phyloP scores from a whole-genome alignment of 2,797 vertebrate species.

The Pampus argenteus region DNA sequence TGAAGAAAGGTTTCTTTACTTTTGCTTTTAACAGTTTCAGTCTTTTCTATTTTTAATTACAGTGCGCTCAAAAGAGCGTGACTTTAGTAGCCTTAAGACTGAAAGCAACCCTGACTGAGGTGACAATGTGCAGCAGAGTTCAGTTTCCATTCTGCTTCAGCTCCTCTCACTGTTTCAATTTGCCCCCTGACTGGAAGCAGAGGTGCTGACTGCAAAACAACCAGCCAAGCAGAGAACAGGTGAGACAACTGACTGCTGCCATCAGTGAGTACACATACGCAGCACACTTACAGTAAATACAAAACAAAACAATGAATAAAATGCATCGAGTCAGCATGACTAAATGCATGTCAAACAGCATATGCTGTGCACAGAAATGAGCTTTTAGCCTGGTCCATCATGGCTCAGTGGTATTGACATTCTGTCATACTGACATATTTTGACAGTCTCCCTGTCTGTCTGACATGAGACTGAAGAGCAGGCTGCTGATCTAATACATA shows the following conservation, averaged over 20 bases:
- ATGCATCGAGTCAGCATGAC: conserved; percentile 16
- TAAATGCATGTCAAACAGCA: conserved; percentile 11
- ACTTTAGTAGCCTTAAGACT: conserved; percentile 25
- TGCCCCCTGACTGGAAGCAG: background rate
- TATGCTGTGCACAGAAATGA: conserved; percentile 7
- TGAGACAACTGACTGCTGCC: background rate
- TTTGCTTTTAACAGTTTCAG: conserved; percentile 29
- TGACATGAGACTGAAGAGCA: conserved; percentile 10
- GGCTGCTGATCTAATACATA: conserved; percentile 11
- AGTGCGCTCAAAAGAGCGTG: conserved; percentile 36
- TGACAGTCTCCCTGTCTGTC: conserved; percentile 22
- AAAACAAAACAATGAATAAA: conserved; percentile 22
- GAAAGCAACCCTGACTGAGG: conserved; percentile 25
- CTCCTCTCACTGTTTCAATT: conserved; percentile 15
- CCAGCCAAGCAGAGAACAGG: background rate
- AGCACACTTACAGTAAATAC: background rate
- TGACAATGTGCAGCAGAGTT: too few relatives aligned
- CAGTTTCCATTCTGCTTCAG: conserved; percentile 33
- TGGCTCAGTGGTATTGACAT: conserved; percentile 34
- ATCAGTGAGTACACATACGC: background rate
- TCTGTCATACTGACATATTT: conserved; percentile 37
- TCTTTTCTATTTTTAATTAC: conserved; percentile 46
- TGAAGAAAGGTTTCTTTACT: too few relatives aligned
- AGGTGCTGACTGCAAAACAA: conserved; percentile 20
- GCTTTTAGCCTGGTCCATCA: conserved; percentile 23